These are phyloP conservation scores for Heliconius cydno DNA, from an alignment of 2,888 invertebrate genomes.

Conservation along the genomic window DNA sequence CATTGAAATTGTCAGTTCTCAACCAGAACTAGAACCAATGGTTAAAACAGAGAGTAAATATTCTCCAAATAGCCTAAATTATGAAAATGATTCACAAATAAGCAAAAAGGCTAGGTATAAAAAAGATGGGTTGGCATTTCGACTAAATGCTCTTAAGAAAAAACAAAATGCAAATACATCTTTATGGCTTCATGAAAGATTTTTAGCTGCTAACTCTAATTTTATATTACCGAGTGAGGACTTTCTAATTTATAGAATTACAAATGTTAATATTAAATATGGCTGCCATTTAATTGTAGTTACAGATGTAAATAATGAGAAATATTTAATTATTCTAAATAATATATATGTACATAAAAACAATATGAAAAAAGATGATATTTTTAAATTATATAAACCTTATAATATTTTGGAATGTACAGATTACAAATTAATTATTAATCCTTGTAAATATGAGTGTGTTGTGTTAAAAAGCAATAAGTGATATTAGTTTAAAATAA, in stretches of 20 bases:
- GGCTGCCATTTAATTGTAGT: constrained; percentile 64
- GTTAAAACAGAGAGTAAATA: constrained; percentile 45
- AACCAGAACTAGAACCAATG: constrained; percentile 51
- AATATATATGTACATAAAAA: constrained; percentile 57
- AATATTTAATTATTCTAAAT: constrained; percentile 65
- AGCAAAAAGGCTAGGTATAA: constrained; percentile 69
- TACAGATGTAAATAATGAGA: constrained; percentile 56
- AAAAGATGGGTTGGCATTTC: constrained; percentile 75
- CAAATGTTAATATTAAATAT: constrained; percentile 63
- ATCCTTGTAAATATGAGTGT: constrained; percentile 75
- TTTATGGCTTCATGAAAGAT: constrained; percentile 83
- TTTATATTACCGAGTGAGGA: constrained; percentile 70
- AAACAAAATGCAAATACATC: constrained; percentile 74
- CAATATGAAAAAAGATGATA: constrained; percentile 53
- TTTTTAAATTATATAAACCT: constrained; percentile 70
- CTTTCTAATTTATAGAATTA: constrained; percentile 59
- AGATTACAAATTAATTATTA: constrained; percentile 62
- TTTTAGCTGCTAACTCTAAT: constrained; percentile 72
- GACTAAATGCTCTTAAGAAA: constrained; percentile 71
- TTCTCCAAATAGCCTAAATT: constrained; percentile 21
- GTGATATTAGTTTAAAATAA: constrained; percentile 11
- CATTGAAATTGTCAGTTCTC: constrained; percentile 60
- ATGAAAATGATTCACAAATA: constrained; percentile 37
- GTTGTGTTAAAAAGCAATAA: constrained; percentile 32
- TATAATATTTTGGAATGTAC: constrained; percentile 57